Evolutionary conservation across 2,113 vertebrate species (phyloP).

Genomic region (Athene noctua): DNA sequence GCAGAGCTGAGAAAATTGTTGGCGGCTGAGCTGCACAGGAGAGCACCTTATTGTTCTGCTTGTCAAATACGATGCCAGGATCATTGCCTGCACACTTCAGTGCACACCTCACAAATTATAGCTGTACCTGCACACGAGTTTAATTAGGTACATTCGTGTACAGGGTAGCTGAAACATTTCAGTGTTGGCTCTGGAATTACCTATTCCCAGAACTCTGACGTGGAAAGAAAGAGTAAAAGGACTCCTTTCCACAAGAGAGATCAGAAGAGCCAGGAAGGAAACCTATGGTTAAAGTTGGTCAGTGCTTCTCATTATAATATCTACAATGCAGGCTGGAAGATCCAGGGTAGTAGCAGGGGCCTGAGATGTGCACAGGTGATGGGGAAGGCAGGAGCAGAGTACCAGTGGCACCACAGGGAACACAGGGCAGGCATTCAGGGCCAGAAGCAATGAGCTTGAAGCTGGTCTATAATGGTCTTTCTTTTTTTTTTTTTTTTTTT

Average conservation of each 20-base stretch:
- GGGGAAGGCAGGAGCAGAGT: neutral
- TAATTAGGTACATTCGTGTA: neutral
- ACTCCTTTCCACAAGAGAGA: neutral
- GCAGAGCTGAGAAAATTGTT: neutral
- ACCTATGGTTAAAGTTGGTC: neutral
- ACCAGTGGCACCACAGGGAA: rapidly evolving
- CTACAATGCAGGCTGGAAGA: neutral
- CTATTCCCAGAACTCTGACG: neutral
- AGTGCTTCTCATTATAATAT: neutral
- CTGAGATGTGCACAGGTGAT: rapidly evolving
- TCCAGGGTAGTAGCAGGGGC: neutral
- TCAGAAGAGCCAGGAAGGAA: neutral
- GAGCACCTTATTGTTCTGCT: conserved; percentile 14
- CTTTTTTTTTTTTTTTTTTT: no score
- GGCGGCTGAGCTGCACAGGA: neutral
- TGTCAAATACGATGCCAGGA: neutral
- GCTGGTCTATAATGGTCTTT: neutral
- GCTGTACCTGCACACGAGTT: neutral
- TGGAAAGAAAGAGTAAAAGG: neutral
- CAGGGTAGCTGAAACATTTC: neutral
- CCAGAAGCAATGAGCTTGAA: neutral
- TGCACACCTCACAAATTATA: conserved; percentile 38
- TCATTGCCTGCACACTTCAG: neutral
- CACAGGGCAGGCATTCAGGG: neutral
- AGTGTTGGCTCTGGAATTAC: neutral